Evolutionary conservation across 2,113 vertebrate genomes (phyloP), one percentile per base, ranked within the genome.

Genomic region (Neolamprologus fasciatus): DNA sequence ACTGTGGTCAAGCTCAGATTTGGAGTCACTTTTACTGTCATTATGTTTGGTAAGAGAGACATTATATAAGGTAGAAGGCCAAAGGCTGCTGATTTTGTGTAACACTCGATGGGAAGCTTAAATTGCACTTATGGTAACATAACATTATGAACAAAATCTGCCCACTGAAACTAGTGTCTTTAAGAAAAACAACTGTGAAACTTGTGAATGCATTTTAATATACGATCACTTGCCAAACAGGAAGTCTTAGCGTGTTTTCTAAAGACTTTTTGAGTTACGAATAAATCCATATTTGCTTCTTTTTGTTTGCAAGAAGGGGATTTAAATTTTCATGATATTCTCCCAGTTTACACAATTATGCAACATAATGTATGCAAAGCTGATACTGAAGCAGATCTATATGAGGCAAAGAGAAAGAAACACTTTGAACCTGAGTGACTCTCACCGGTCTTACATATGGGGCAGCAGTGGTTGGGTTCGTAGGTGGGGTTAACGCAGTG

Each of bases 401-500:
- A 2, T 23, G 14, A 73, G 37, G 21, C 17, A 35, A 66, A 37
- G 61, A 66, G 63, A 51, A 50, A 78, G 42, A 47, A 71, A 23
- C 42, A 51, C 26, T 31, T 51, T 16, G 9, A 80, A 19, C 33
- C 7, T 35, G 42, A 9, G 5, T 3, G 45, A 55, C 55, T 82
- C 93, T 96, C 89, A 97, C 97, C 97, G 2, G 58, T 89, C 86
- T 92, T 96, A 89, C 97, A 97, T 85, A 97, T 87, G 28, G 97
- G 96, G 86, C 97, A 97, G 94, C 97, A 97, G 85, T 96, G 96
- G 93, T 95, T 93, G 81, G 96, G 88, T 73, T 97, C 96, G 7
- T 95, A 97, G 51, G 68, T 90, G 80, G 97, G 97, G 89, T 97
- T 93, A 53, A 97, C 96, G 35, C 97, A 97, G 89, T 97, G 96